These are phyloP conservation scores for Phania funesta DNA, from an alignment of 2,888 invertebrate genomes.

Conservation along the genomic window DNA sequence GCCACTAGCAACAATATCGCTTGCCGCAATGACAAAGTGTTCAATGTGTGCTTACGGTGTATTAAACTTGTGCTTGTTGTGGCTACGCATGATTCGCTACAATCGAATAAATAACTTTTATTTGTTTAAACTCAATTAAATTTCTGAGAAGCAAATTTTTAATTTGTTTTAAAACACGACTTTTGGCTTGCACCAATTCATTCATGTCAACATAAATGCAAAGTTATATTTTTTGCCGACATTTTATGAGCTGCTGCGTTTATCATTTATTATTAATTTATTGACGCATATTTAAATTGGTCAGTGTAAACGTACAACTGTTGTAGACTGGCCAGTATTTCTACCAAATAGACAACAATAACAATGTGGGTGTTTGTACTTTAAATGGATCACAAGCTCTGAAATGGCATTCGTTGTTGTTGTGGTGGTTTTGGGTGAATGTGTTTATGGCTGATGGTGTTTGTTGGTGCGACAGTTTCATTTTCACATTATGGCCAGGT, in stretches of 20 bases:
- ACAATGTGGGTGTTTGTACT: conserved; percentile 17
- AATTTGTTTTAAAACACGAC: too few relatives aligned
- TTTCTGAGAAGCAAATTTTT: too few relatives aligned
- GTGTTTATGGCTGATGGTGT: background rate
- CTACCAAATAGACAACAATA: conserved; percentile 18
- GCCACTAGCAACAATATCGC: too few relatives aligned
- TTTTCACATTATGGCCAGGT: conserved; percentile 23
- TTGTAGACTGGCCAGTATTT: background rate
- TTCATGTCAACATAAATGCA: background rate
- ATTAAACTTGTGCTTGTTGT: too few relatives aligned
- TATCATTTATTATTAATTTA: conserved; percentile 57
- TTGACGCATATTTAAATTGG: conserved; percentile 52
- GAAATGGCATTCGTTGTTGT: conserved; percentile 15
- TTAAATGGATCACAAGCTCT: conserved; percentile 30
- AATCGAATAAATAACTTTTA: too few relatives aligned
- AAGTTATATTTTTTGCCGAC: background rate
- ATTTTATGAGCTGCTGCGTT: conserved; percentile 52
- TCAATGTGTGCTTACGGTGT: too few relatives aligned
- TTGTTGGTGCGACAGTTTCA: conserved; percentile 15
- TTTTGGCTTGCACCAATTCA: background rate
- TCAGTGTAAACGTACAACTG: background rate
- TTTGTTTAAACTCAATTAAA: too few relatives aligned
- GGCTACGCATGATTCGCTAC: too few relatives aligned
- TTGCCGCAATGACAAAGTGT: too few relatives aligned
- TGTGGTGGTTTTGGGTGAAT: background rate